These are phyloP conservation scores for Brachionus manjavacas DNA, from an alignment of 1,140 invertebrate species.

Conservation along the genomic window DNA sequence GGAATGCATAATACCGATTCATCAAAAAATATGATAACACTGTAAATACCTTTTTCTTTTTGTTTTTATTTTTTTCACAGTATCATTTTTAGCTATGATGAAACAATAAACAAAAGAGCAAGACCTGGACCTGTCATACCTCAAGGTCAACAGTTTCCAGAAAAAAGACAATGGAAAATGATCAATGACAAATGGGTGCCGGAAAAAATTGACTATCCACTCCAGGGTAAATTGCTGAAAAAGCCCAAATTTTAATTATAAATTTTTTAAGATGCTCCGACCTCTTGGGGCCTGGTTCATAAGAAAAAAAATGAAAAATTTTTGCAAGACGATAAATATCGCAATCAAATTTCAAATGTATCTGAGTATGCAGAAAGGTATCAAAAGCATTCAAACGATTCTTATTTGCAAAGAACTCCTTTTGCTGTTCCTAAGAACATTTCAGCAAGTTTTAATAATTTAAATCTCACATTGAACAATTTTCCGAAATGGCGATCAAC, in stretches of 20 bases:
- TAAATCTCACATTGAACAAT: constrained; percentile 12
- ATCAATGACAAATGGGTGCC: constrained; percentile 28
- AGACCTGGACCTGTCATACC: background rate
- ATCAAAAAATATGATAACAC: constrained; percentile 6
- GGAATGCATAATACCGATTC: constrained; percentile 38
- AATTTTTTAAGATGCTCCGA: background rate
- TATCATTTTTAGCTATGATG: background rate
- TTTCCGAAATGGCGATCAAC: background rate
- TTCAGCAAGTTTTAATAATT: constrained; percentile 35
- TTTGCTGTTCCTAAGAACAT: constrained; percentile 29
- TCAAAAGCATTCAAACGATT: constrained; percentile 15
- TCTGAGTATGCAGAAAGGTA: constrained; percentile 34
- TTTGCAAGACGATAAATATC: constrained; percentile 14
- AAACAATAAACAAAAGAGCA: constrained; percentile 25
- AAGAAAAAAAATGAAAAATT: constrained; percentile 29
- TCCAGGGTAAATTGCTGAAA: constrained; percentile 22
- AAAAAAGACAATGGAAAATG: constrained; percentile 35
- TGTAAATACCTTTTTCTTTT: background rate
- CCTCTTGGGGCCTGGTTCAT: constrained; percentile 13
- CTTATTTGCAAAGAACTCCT: background rate
- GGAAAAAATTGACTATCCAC: constrained; percentile 37
- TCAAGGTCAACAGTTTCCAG: background rate
- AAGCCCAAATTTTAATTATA: background rate
- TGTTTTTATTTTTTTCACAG: background rate
- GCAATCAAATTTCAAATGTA: constrained; percentile 23